These are phyloP conservation scores for Rhamnusium bicolor DNA, from an alignment of 2,888 invertebrate genomes.

Conservation along the genomic window DNA sequence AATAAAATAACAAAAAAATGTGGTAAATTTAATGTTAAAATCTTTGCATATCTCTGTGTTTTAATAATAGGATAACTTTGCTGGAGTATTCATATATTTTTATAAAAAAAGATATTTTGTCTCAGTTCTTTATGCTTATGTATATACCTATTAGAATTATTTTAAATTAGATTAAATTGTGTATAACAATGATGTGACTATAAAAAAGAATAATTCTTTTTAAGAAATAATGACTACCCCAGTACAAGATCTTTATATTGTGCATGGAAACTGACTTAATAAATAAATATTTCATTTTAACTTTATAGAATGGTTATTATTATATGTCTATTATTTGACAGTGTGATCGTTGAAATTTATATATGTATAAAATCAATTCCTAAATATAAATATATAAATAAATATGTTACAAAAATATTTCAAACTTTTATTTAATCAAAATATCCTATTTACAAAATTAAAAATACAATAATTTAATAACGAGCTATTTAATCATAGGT, in stretches of 20 bases:
- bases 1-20: slow-evolving; percentile 51
- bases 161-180: not conserved
- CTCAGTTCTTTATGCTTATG: not conserved
- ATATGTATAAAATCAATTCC: slow-evolving; percentile 33
- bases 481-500: too few species aligned
- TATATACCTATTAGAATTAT: not conserved
- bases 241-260: not conserved
- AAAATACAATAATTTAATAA: too few species aligned
- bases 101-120: not conserved
- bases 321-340: slow-evolving; percentile 26
- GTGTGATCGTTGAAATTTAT: slow-evolving; percentile 29
- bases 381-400: slow-evolving; percentile 28
- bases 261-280: slow-evolving; percentile 16
- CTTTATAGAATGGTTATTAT: slow-evolving; percentile 17
- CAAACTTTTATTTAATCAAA: not conserved
- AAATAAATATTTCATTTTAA: not conserved
- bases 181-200: not conserved
- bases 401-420: slow-evolving; percentile 25
- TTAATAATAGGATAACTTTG: slow-evolving; percentile 15
- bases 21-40: slow-evolving; percentile 53
- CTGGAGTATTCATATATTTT: not conserved
- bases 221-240: not conserved
- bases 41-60: slow-evolving; percentile 58
- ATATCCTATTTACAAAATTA: not conserved
- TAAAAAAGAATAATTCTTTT: not conserved